phyloP scores from a whole-genome alignment of 2,888 invertebrate genomes.

The Meiosimyza decipiens region DNA sequence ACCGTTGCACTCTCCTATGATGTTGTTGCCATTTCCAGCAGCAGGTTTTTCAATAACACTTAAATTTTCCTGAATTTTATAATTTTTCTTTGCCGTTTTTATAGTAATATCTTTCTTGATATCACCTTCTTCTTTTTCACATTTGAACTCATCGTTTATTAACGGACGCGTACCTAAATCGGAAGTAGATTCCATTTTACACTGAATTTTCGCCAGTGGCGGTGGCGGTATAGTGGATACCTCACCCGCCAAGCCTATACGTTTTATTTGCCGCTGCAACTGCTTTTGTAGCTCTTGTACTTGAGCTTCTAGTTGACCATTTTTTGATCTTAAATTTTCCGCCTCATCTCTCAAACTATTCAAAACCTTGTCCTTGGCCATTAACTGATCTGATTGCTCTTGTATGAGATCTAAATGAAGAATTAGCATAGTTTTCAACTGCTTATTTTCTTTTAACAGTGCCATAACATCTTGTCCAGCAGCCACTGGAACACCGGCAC shows the following conservation, averaged over 20 bases:
- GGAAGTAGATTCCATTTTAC: constrained; percentile 43
- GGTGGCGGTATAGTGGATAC: constrained; percentile 47
- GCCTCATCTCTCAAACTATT: constrained; percentile 80
- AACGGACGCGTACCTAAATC: background rate
- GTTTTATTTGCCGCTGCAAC: constrained; percentile 48
- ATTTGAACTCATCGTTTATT: constrained; percentile 45
- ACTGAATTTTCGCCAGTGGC: constrained; percentile 48
- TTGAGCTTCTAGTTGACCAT: constrained; percentile 52
- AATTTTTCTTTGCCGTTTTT: constrained; percentile 34
- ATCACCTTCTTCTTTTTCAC: constrained; percentile 17
- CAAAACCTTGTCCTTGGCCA: constrained; percentile 82
- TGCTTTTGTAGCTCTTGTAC: constrained; percentile 53
- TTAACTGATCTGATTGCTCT: constrained; percentile 87
- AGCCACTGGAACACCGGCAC: constrained; percentile 41
- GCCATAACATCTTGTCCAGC: constrained; percentile 55
- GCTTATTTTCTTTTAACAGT: constrained; percentile 64
- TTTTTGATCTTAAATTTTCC: constrained; percentile 74
- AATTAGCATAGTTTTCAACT: constrained; percentile 79
- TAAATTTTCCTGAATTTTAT: constrained; percentile 34
- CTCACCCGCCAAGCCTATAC: constrained; percentile 42
- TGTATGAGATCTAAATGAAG: constrained; percentile 89
- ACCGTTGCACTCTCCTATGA: constrained; percentile 60
- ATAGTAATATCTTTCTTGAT: background rate
- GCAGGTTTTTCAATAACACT: constrained; percentile 48
- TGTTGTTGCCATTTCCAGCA: constrained; percentile 38